Conservation (phyloP, 2,888 invertebrate species). For the Steromphala cineraria region DNA sequence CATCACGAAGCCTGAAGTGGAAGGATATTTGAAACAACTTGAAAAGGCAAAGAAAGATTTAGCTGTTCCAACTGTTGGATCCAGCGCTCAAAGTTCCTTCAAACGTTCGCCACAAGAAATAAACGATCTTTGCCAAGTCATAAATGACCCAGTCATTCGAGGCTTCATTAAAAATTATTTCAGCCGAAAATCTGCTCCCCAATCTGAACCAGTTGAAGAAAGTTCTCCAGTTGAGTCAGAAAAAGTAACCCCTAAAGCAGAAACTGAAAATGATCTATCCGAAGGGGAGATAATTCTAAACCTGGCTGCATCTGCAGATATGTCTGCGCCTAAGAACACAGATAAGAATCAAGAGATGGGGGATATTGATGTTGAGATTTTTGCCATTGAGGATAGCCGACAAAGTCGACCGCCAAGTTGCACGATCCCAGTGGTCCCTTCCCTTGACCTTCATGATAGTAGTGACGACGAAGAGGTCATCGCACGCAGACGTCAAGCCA, state of each 20-base stretch:
- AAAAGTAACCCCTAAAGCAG: background rate
- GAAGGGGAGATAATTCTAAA: conserved; percentile 3
- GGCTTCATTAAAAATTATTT: conserved; percentile 60
- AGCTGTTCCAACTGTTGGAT: background rate
- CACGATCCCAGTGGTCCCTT: conserved; percentile 48
- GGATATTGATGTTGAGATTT: conserved; percentile 64
- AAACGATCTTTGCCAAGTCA: conserved; percentile 55
- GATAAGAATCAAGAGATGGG: conserved; percentile 25
- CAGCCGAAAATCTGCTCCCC: conserved; percentile 35
- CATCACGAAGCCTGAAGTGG: background rate
- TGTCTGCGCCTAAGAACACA: background rate
- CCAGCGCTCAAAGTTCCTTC: background rate
- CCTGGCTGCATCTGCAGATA: background rate
- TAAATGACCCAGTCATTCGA: conserved; percentile 58
- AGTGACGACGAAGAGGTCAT: conserved; percentile 58
- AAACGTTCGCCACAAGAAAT: conserved; percentile 51
- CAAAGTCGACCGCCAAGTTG: conserved; percentile 47
- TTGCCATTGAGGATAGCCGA: conserved; percentile 56
- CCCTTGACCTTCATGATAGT: conserved; percentile 52
- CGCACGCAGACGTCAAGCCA: conserved; percentile 2
- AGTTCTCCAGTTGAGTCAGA: background rate
- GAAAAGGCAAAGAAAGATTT: background rate
- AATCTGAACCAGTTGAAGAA: background rate
- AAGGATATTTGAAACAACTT: background rate
- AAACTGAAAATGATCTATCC: background rate